A percentile compares a stretch with the other conserved stretches of the same genome.
Evolutionary conservation across 2,797 vertebrate species (phyloP).

Genomic region (Uromys caudimaculatus): DNA sequence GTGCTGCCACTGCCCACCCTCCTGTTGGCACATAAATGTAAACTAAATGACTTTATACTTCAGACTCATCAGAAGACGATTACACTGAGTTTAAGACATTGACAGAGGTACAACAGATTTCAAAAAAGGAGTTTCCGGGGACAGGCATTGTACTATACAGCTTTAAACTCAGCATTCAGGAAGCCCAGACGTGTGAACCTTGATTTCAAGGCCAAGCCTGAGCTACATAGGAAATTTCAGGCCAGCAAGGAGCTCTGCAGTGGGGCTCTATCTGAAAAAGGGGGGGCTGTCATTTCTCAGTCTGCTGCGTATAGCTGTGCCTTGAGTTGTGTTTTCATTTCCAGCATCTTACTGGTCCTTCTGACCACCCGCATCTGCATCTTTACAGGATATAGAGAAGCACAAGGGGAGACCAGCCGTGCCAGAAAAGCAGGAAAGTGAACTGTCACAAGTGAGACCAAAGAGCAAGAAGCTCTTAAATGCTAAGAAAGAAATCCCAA

Average conservation of each 20-base stretch:
- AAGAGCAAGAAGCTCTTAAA: conserved; percentile 92
- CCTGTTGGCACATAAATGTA: not conserved
- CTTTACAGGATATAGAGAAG: conserved; percentile 94
- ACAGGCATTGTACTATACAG: not conserved
- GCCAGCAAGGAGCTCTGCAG: not conserved
- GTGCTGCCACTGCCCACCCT: not conserved
- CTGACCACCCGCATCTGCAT: conserved; percentile 41
- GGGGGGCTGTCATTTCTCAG: not conserved
- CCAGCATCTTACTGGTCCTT: conserved; percentile 23
- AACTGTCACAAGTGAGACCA: conserved; percentile 91
- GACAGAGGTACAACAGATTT: not conserved
- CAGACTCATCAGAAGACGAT: not conserved
- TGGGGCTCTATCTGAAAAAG: not conserved
- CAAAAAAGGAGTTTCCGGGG: not conserved
- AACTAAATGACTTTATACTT: conserved; percentile 19
- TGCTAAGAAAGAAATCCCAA: conserved; percentile 92
- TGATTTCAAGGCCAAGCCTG: not conserved
- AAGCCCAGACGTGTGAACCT: not conserved
- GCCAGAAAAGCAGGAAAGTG: conserved; percentile 91
- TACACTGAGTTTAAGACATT: not conserved
- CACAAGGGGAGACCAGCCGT: conserved; percentile 92
- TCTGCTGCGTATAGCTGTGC: not conserved
- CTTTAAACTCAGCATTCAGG: not conserved
- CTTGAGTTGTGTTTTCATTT: conserved; percentile 8
- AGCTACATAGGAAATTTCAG: not conserved